Conservation (phyloP, 1,140 invertebrate genomes). For the Drosophila suzukii region DNA sequence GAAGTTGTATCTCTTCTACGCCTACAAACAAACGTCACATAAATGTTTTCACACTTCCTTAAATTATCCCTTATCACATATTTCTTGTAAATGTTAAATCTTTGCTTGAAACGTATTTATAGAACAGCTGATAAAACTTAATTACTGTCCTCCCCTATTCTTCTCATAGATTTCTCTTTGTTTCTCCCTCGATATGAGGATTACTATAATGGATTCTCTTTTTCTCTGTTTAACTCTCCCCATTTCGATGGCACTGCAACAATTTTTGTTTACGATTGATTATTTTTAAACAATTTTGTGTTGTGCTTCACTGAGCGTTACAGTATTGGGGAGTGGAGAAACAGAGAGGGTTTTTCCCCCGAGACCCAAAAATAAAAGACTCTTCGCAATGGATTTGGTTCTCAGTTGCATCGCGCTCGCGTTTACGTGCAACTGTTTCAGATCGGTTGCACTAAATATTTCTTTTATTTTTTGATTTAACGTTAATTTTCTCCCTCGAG, state of each 20-base stretch:
- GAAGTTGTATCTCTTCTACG: neutral
- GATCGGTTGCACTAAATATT: constrained; percentile 53
- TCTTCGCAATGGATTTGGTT: constrained; percentile 34
- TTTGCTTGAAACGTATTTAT: constrained; percentile 27
- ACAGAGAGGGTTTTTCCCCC: constrained; percentile 20
- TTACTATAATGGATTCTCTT: neutral
- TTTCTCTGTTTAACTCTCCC: constrained; percentile 9
- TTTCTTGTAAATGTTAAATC: neutral
- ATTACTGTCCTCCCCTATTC: neutral
- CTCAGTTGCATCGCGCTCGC: constrained; percentile 74
- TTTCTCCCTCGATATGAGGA: neutral
- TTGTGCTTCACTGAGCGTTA: constrained; percentile 65
- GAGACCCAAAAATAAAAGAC: constrained; percentile 71
- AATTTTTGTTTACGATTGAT: constrained; percentile 55
- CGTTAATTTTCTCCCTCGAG: constrained; percentile 18
- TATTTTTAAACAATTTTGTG: constrained; percentile 61
- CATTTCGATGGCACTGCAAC: constrained; percentile 21
- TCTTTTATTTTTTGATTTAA: constrained; percentile 17
- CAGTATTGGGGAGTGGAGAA: constrained; percentile 26
- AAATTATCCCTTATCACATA: neutral
- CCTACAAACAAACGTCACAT: neutral
- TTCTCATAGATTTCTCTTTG: constrained; percentile 2
- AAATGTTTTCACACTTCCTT: neutral
- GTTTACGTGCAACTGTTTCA: constrained; percentile 69
- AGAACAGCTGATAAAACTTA: constrained; percentile 30